Evolutionary conservation across 2,888 invertebrate species (phyloP), one percentile per base, ranked within the genome.

Genomic region (Protodeltote pygarga): DNA sequence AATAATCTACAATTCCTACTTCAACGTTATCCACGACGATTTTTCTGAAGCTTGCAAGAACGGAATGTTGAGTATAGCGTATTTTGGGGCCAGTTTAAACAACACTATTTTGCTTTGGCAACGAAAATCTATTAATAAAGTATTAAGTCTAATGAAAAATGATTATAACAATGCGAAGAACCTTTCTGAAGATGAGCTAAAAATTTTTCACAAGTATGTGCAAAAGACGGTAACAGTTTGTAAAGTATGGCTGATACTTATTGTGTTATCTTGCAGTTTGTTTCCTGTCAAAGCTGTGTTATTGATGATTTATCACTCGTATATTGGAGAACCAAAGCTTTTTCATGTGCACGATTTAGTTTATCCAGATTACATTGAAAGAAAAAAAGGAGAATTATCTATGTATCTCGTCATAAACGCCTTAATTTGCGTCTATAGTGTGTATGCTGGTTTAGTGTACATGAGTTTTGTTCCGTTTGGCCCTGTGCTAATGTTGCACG

Each of bases 401-500:
- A 14, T 52, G 1, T 64, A 25, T 23, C 19, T 44, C 0, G 0
- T 35, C 2, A 8, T 38, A 2, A 57, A 54, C 23, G 3, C 29
- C 1, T 1, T 47, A 0, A 1, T 42, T 2, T 4, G 39, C 0
- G 14, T 19, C 5, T 60, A 37, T 16, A 10, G 28, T 3, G 0
- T 25, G 0, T 52, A 39, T 14, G 3, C 23, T 8, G 25, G 28
- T 3, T n/a, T 28, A 3, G 27, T 46, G 17, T 52, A 38, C 8
- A 5, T 33, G 5, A 37, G 38, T 3, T 54, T 59, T 13, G 41
- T 52, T 3, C 54, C 54, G 14, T 40, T 65, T 6, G 54, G 53
- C 0, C 50, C 52, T 1, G 29, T 39, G 1, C 50, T 58, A 1
- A 58, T 67, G 49, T 14, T 58, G 0, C 65, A 66, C 11, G 49